Base-by-base conservation (phyloP, 2,113 vertebrate species). In the Recurvirostra avosetta region DNA sequence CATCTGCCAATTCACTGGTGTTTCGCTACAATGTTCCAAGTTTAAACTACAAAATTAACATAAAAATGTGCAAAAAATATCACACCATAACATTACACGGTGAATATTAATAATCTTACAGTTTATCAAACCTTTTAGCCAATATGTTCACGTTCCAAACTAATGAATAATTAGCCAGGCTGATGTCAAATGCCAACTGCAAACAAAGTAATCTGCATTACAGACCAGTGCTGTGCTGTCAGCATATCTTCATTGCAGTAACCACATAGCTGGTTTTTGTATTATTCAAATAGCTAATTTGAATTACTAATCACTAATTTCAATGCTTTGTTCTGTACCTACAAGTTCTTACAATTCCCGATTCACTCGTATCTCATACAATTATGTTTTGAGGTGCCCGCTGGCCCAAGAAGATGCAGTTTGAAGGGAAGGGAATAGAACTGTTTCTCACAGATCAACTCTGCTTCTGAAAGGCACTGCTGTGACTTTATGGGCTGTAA, bases 391-490 rank as follows among this genome's bases (percentile, higher is more conserved):
- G 58, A 88, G 77, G 41, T 90, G 45, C 74, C 58, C 84, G 66
- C 10, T 93, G 81, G 86, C 74, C 81, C 55, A 87, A 85, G 58
- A 20, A 91, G 79, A 74, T 30, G 63, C 94, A 95, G 88, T 86
- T n/a, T 90, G 90, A 95, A 87, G 78, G 56, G 83, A 92, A 95
- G 73, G 63, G 75, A 88, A 83, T 50, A 83, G 36, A 90, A 70
- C 45, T 0, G 1, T 41, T 83, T 86, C 90, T 94, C 43, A 80
- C 55, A 93, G 78, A 96, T 90, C 55, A 94, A 17, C 90, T 96
- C 88, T 88, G 86, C 88, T 92, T 90, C 88, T 94, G 92, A 83
- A 96, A 88, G 58, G 67, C 72, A 86, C 43, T 91, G 75, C 63
- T 36, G 15, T 76, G 47, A 76, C 41, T 93, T 92, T 67, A 79